Conservation (phyloP, 2,113 vertebrate species). For the Callorhinus ursinus region DNA sequence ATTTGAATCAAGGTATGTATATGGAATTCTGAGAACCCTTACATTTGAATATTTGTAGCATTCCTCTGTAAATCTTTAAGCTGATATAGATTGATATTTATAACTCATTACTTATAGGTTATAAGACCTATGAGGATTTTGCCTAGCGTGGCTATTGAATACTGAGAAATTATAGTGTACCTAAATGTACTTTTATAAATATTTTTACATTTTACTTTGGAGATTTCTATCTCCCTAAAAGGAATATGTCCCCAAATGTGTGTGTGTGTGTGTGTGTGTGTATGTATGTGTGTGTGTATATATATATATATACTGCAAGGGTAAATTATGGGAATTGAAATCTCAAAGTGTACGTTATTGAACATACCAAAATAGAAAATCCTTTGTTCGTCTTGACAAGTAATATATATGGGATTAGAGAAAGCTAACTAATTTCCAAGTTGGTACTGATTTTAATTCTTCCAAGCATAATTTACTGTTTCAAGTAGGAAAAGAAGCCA, state of each 20-base stretch:
- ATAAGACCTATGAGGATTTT: not conserved
- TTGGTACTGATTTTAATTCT: constrained; percentile 30
- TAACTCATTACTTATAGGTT: not conserved
- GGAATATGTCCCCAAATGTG: not conserved
- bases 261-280: not conserved
- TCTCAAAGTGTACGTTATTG: not conserved
- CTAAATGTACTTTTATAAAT: not conserved
- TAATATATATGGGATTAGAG: not conserved
- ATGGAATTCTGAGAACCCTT: not conserved
- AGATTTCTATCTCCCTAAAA: not conserved
- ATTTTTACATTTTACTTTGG: not conserved
- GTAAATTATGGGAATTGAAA: not conserved
- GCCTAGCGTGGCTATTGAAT: not conserved
- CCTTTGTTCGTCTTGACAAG: not conserved
- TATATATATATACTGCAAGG: not conserved
- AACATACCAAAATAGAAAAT: not conserved
- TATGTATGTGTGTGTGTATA: not conserved
- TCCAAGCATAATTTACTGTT: not conserved
- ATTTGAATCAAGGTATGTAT: not conserved
- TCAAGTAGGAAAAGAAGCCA: constrained; percentile 7
- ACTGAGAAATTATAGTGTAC: not conserved
- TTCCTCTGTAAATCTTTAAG: not conserved
- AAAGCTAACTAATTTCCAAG: not conserved
- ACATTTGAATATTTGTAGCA: not conserved
- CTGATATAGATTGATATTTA: not conserved